Percentiles rank a stretch among this genome's conserved stretches.
Evolutionary conservation across 2,888 invertebrate species (phyloP).

Genomic region (Microctonus hyperodae): DNA sequence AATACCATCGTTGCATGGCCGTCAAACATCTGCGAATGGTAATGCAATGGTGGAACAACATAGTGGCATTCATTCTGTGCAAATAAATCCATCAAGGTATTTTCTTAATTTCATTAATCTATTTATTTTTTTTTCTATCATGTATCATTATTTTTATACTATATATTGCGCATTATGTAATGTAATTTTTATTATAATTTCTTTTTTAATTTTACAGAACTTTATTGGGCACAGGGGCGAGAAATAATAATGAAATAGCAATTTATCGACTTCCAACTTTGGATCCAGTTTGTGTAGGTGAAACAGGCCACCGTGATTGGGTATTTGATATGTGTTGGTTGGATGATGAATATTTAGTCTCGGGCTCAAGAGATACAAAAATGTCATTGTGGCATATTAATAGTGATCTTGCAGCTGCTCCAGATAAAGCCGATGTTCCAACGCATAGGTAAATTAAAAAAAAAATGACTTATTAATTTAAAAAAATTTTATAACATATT

Average conservation of each 20-base stretch:
- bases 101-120: constrained; percentile 13
- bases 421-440: constrained; percentile 64
- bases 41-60: constrained; percentile 72
- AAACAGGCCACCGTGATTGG: constrained; percentile 91
- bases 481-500: too few species aligned
- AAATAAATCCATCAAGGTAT: constrained; percentile 85
- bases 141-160: background rate
- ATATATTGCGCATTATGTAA: constrained; percentile 2
- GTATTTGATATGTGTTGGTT: constrained; percentile 95
- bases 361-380: constrained; percentile 90
- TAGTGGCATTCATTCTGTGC: constrained; percentile 92
- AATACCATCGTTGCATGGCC: constrained; percentile 83
- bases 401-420: constrained; percentile 60
- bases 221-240: constrained; percentile 88
- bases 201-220: constrained; percentile 69
- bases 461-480: constrained; percentile 16
- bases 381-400: constrained; percentile 90
- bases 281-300: constrained; percentile 93
- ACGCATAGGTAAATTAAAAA: constrained; percentile 58
- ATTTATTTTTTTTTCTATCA: background rate
- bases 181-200: constrained; percentile 1
- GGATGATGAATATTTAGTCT: constrained; percentile 94
- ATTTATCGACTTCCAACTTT: constrained; percentile 91
- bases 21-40: constrained; percentile 64
- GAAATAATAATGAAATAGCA: constrained; percentile 92